phyloP scores from a whole-genome alignment of 2,113 vertebrate species.

The Cebidichthys violaceus region DNA sequence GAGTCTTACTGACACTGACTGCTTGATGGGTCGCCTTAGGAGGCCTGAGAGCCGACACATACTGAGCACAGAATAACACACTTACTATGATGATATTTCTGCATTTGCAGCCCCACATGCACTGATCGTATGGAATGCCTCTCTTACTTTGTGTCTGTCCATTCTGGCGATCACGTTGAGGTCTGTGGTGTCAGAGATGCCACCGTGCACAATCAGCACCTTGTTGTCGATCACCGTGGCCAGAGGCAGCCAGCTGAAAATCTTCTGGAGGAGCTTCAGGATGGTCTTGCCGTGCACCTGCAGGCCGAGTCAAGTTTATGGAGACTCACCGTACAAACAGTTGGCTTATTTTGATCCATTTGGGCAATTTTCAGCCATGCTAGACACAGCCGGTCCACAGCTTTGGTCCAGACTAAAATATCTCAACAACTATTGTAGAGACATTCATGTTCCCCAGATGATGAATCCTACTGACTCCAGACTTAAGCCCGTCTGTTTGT shows the following conservation, averaged over 20 bases:
- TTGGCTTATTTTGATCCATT: not conserved
- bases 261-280: conserved; percentile 89
- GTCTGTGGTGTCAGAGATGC: conserved; percentile 91
- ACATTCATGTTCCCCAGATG: not conserved
- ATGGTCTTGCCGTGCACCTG: conserved; percentile 92
- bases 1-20: not conserved
- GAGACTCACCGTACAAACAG: not conserved
- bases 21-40: conserved; percentile 72
- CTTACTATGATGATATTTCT: not conserved
- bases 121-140: not conserved
- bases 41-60: conserved; percentile 86
- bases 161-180: conserved; percentile 86
- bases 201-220: conserved; percentile 91
- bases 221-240: conserved; percentile 92
- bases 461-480: not conserved
- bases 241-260: conserved; percentile 93
- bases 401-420: not conserved
- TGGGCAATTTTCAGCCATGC: not conserved
- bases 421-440: not conserved
- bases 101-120: not conserved
- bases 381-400: not conserved
- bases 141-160: conserved; percentile 88
- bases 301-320: conserved; percentile 7
- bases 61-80: conserved; percentile 73
- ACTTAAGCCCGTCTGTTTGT: not conserved